Evolutionary conservation across 2,113 vertebrate species (phyloP).

Genomic region (Onychostruthus taczanowskii): DNA sequence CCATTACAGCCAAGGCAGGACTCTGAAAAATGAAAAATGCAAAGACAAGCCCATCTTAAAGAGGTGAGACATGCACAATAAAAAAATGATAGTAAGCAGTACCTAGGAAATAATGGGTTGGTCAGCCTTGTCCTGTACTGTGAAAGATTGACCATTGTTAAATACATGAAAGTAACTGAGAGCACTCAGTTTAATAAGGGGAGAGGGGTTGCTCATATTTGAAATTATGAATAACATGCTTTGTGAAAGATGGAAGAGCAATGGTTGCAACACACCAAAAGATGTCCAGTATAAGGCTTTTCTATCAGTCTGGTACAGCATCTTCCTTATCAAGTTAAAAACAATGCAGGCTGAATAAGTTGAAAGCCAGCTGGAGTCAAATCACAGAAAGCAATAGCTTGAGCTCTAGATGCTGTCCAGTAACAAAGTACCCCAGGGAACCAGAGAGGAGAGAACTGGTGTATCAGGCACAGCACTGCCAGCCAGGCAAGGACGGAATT

Average conservation of each 20-base stretch:
- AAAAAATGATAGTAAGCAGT: rapidly evolving
- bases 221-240: rapidly evolving
- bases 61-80: background rate
- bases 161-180: background rate
- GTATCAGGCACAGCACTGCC: background rate
- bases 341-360: background rate
- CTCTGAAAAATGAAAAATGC: background rate
- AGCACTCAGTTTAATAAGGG: background rate
- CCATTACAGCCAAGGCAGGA: background rate
- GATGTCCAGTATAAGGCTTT: background rate
- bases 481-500: background rate
- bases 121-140: background rate
- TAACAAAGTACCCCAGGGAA: background rate
- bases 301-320: background rate
- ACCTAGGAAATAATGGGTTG: background rate
- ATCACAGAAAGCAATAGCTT: background rate
- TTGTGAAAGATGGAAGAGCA: background rate
- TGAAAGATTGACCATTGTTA: background rate
- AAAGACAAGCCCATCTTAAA: background rate
- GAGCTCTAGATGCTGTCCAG: background rate
- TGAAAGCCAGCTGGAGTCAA: background rate
- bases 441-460: rapidly evolving
- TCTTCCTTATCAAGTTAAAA: background rate
- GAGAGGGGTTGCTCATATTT: background rate
- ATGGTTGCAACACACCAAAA: background rate